These are phyloP conservation scores for Epirrhoe tristata DNA, from an alignment of 2,888 invertebrate species.

Conservation along the genomic window DNA sequence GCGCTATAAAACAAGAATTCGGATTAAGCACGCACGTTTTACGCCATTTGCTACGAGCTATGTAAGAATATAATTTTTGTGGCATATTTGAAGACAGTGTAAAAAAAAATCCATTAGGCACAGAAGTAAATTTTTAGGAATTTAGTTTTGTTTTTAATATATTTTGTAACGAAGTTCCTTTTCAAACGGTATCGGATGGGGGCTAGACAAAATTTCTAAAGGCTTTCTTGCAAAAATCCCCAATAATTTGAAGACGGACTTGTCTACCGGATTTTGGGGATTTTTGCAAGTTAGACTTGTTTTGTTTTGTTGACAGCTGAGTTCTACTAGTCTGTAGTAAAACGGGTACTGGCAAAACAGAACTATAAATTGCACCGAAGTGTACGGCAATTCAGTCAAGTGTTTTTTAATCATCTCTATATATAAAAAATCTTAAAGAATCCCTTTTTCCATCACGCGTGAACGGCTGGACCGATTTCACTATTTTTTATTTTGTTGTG, in stretches of 20 bases:
- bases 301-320: too few relatives aligned
- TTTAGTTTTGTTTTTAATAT: not conserved
- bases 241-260: too few relatives aligned
- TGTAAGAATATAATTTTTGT: conserved; percentile 33
- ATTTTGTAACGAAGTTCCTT: too few relatives aligned
- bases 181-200: too few relatives aligned
- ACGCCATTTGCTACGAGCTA: conserved; percentile 38
- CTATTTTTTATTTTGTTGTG: too few relatives aligned
- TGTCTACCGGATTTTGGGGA: too few relatives aligned
- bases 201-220: too few relatives aligned
- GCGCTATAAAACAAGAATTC: conserved; percentile 55
- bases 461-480: too few relatives aligned
- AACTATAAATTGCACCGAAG: conserved; percentile 65
- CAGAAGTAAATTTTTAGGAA: not conserved
- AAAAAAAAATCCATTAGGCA: conserved; percentile 7
- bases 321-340: conserved; percentile 37
- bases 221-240: too few relatives aligned
- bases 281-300: too few relatives aligned
- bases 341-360: conserved; percentile 56
- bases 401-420: conserved; percentile 78
- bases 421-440: too few relatives aligned
- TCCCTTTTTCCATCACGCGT: too few relatives aligned
- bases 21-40: conserved; percentile 54
- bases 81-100: conserved; percentile 32
- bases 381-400: conserved; percentile 68